phyloP scores from a whole-genome alignment of 2,888 invertebrate genomes.

The Silvanus unidentatus region DNA sequence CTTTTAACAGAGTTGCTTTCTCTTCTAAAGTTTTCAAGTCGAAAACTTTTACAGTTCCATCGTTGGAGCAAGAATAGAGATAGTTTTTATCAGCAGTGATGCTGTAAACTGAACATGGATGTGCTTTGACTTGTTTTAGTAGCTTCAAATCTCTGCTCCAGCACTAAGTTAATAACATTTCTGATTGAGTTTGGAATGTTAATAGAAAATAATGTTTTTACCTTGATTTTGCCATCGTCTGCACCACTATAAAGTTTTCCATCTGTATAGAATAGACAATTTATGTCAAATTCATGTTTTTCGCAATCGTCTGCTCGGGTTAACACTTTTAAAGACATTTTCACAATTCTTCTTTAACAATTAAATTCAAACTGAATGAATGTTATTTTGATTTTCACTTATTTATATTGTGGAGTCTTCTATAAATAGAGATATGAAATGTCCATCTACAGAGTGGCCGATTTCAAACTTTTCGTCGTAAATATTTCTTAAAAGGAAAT shows the following conservation, averaged over 20 bases:
- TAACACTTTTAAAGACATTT: neutral
- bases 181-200: too few species aligned
- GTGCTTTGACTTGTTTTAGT: conserved; percentile 49
- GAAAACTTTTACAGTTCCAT: conserved; percentile 58
- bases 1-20: conserved; percentile 34
- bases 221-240: conserved; percentile 52
- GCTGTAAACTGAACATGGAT: conserved; percentile 57
- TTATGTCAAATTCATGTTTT: conserved; percentile 47
- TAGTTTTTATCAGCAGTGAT: conserved; percentile 51
- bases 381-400: too few species aligned
- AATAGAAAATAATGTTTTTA: too few species aligned
- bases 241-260: conserved; percentile 48
- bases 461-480: too few species aligned
- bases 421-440: too few species aligned
- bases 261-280: conserved; percentile 41
- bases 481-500: too few species aligned
- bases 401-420: too few species aligned
- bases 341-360: too few species aligned
- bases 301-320: conserved; percentile 25
- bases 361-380: too few species aligned
- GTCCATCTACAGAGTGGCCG: too few species aligned
- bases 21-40: conserved; percentile 43
- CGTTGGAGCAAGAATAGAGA: conserved; percentile 59
- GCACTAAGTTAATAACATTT: too few species aligned
- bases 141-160: conserved; percentile 48